phyloP scores from a whole-genome alignment of 2,888 invertebrate species.

The Stenolophus ochropezus region DNA sequence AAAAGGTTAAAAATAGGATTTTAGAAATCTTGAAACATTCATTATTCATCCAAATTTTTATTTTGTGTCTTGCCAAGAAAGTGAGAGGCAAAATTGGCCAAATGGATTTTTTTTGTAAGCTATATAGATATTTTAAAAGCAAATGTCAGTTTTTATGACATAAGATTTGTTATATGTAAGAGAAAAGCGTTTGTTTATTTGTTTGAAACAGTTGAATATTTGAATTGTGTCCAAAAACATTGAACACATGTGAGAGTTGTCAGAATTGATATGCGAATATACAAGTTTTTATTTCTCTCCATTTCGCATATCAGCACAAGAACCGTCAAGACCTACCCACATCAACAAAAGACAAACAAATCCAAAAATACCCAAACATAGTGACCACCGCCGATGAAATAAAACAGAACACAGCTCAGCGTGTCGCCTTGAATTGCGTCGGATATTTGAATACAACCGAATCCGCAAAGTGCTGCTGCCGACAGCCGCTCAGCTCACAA shows the following conservation, averaged over 20 bases:
- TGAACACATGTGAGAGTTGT: background rate
- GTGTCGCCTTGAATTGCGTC: slow-evolving; percentile 13
- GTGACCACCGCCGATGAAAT: slow-evolving; percentile 25
- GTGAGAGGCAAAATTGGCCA: no score
- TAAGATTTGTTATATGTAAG: no score
- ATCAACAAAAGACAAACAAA: slow-evolving; percentile 32
- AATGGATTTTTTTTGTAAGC: no score
- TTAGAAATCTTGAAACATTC: no score
- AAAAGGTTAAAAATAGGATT: no score
- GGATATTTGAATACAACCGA: slow-evolving; percentile 45
- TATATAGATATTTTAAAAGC: no score
- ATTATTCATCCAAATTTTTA: no score
- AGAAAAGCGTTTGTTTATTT: no score
- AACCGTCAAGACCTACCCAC: background rate
- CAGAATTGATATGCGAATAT: background rate
- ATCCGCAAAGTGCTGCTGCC: slow-evolving; percentile 22
- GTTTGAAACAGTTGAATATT: background rate
- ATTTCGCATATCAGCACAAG: background rate
- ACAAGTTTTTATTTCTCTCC: background rate
- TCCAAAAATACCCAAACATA: slow-evolving; percentile 32
- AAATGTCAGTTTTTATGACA: no score
- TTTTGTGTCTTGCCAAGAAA: no score
- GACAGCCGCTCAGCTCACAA: slow-evolving; percentile 40
- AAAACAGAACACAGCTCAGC: slow-evolving; percentile 41
- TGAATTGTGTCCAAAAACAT: background rate